Conservation (phyloP, 2,113 vertebrate genomes). For the Montifringilla adamsi region DNA sequence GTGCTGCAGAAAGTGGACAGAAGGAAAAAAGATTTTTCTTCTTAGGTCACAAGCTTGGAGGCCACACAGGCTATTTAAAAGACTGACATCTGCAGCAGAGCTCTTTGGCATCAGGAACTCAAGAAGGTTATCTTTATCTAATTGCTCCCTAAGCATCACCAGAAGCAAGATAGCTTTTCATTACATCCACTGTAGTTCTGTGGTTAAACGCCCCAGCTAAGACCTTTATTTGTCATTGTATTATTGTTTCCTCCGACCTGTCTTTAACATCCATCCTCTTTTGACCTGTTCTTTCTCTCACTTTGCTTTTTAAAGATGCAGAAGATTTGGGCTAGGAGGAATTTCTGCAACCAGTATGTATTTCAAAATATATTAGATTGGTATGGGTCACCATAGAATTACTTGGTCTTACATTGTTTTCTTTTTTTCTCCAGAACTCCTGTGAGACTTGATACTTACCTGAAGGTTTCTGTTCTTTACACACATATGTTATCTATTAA, state of each 20-base stretch:
- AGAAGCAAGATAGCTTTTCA: not conserved
- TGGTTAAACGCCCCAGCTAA: not conserved
- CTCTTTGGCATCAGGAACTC: not conserved
- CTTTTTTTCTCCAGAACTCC: not conserved
- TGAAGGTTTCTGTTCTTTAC: not conserved
- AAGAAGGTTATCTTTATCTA: not conserved
- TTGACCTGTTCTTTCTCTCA: not conserved
- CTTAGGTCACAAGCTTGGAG: not conserved
- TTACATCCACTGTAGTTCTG: not conserved
- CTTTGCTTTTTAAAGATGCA: not conserved
- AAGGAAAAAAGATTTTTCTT: not conserved
- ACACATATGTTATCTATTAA: not conserved
- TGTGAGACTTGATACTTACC: not conserved
- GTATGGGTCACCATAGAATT: not conserved
- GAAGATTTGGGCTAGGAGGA: not conserved
- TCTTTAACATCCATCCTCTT: not conserved
- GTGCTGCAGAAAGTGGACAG: not conserved
- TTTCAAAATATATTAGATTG: not conserved
- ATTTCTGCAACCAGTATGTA: not conserved
- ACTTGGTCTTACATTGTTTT: not conserved
- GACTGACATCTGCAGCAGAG: not conserved
- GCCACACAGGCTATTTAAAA: not conserved
- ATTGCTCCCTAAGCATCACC: constrained; percentile 21
- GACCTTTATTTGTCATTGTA: constrained; percentile 1
- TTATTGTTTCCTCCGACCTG: not conserved